Base-by-base conservation (phyloP, 2,113 vertebrate genomes). In the Balaeniceps rex region DNA sequence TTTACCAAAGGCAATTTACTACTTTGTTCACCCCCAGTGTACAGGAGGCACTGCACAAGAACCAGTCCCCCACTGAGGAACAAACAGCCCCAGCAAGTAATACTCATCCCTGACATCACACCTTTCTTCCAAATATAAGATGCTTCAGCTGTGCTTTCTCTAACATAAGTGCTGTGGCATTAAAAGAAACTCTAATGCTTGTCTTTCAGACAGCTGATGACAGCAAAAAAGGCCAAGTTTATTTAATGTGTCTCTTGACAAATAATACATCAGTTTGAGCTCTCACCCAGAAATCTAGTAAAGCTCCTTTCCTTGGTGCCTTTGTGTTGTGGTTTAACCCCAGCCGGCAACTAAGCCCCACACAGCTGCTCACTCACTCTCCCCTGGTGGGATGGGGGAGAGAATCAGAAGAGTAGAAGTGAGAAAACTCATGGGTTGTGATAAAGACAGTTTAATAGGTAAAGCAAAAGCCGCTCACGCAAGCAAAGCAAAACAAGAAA, bases 191-290 rank as follows among this genome's bases (percentile, higher is more conserved):
- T 58, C 66, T 76, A 78, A 88, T 87, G 87, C 83, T 87, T 85
- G 58, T 92, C 71, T 95, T 91, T 95, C 75, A 92, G 94, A 72
- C 82, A 93, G 81, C 78, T 94, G 87, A 93, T 95, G 96, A 83
- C 93, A 97, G 94, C 90, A 94, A 63, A 93, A 97, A 94, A 96
- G 75, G 63, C 78, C 71, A 95, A 90, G 84, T 88, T 96, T 97
- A 93, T 96, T 96, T 97, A 94, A 96, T 88, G 75, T 77, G 44
- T 70, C 94, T 96, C 90, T 95, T 96, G 94, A 92, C 87, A 95
- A 96, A 97, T 83, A 95, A 79, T 95, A 93, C 60, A 85, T 93
- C 93, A 94, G 70, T 85, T 88, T 85, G 84, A 91, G 70, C 38
- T 96, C 70, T 95, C 68, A 83, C 70, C 40, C 26, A 93, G 90